These are phyloP conservation scores for Oreortyx pictus DNA, from an alignment of 2,797 vertebrate species.

Conservation along the genomic window DNA sequence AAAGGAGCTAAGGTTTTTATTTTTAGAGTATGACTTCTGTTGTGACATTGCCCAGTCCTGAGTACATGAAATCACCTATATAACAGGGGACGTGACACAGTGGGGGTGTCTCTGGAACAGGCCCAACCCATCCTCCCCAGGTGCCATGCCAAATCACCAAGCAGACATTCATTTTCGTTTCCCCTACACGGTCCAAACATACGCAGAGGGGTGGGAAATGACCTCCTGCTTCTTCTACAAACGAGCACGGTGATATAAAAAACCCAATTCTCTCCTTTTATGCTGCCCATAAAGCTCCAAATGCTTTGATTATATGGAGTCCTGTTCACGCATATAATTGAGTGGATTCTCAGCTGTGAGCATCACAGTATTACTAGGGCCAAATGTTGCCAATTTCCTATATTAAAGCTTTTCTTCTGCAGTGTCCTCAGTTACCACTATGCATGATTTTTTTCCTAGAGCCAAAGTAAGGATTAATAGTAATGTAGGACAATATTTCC, in stretches of 20 bases:
- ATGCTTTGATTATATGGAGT: constrained; percentile 67
- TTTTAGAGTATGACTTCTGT: constrained; percentile 21
- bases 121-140: background rate
- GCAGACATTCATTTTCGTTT: constrained; percentile 36
- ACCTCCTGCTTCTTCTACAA: constrained; percentile 35
- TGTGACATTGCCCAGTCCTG: background rate
- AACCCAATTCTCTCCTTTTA: constrained; percentile 68
- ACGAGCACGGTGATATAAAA: background rate
- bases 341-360: constrained; percentile 69
- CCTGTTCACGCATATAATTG: constrained; percentile 65
- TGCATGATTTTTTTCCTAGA: constrained; percentile 46
- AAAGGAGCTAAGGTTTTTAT: background rate
- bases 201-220: constrained; percentile 56
- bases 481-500: constrained; percentile 9
- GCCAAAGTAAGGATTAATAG: background rate
- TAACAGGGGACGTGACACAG: background rate
- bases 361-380: constrained; percentile 56
- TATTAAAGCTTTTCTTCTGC: constrained; percentile 20
- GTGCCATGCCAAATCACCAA: constrained; percentile 4
- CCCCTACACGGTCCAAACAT: constrained; percentile 27
- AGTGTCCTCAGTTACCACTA: constrained; percentile 46
- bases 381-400: constrained; percentile 47
- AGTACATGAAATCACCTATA: background rate
- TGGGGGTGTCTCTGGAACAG: background rate
- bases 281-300: constrained; percentile 68